Evolutionary conservation across 2,888 invertebrate species (phyloP).

Genomic region (Metellina segmentata): DNA sequence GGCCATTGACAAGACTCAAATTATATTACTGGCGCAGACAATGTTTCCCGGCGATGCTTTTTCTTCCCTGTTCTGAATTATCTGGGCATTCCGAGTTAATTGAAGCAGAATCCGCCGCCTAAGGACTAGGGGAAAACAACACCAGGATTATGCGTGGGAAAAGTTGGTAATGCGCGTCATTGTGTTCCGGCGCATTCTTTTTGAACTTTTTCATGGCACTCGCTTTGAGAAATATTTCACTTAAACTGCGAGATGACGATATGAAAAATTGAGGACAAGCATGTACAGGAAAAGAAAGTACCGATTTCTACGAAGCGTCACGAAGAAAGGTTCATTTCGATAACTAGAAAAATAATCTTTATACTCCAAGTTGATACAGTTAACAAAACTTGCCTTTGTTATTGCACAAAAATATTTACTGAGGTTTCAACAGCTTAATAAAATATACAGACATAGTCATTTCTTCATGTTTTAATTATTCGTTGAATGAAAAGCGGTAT

Average conservation of each 20-base stretch:
- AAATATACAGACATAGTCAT: no score
- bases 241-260: neutral
- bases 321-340: no score
- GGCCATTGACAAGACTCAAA: conserved; percentile 27
- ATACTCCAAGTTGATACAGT: no score
- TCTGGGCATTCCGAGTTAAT: conserved; percentile 35
- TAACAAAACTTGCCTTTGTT: no score
- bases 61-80: neutral
- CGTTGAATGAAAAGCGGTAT: no score
- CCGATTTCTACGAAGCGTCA: no score
- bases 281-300: neutral
- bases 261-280: neutral
- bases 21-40: conserved; percentile 27
- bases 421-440: no score
- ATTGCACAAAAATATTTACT: no score
- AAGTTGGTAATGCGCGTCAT: conserved; percentile 4
- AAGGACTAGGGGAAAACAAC: conserved; percentile 11
- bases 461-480: no score
- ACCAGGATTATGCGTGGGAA: conserved; percentile 11
- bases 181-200: neutral
- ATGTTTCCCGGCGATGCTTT: neutral
- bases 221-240: neutral
- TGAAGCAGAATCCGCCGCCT: conserved; percentile 32
- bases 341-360: no score
- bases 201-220: neutral